A percentile compares a stretch with the other conserved stretches of the same genome.
phyloP scores from a whole-genome alignment of 2,113 vertebrate genomes.

The Tonatia bakeri region DNA sequence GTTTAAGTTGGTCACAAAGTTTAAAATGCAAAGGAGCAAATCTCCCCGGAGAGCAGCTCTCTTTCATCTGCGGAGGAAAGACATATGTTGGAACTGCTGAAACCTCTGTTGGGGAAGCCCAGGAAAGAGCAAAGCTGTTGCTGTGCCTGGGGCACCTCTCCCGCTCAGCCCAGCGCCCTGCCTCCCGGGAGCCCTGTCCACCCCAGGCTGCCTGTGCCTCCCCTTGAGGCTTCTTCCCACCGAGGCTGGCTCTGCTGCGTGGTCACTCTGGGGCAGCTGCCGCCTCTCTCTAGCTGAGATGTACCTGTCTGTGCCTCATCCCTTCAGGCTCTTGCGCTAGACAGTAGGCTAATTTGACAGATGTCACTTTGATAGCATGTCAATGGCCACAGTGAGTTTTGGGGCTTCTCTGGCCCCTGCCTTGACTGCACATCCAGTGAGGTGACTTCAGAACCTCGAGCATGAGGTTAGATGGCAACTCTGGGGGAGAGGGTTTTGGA shows the following conservation, averaged over 20 bases:
- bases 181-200: background rate
- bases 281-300: background rate
- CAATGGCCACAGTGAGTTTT: background rate
- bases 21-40: conserved; percentile 37
- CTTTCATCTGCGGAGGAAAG: background rate
- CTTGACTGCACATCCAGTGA: background rate
- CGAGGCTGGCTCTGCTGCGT: background rate
- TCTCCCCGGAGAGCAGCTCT: conserved; percentile 23
- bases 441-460: background rate
- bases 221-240: background rate
- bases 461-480: background rate
- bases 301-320: background rate
- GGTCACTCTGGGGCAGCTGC: background rate
- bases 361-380: conserved; percentile 27
- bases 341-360: conserved; percentile 23
- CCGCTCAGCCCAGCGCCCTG: fast-evolving
- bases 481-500: background rate
- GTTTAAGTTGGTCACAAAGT: conserved; percentile 1
- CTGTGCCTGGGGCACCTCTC: background rate
- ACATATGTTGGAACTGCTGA: conserved; percentile 31
- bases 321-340: background rate
- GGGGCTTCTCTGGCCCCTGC: background rate
- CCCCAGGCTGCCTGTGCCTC: fast-evolving
- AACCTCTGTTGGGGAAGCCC: background rate
- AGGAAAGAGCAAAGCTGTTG: fast-evolving